phyloP scores from a whole-genome alignment of 2,888 invertebrate species.

The Drosophila phalerata region DNA sequence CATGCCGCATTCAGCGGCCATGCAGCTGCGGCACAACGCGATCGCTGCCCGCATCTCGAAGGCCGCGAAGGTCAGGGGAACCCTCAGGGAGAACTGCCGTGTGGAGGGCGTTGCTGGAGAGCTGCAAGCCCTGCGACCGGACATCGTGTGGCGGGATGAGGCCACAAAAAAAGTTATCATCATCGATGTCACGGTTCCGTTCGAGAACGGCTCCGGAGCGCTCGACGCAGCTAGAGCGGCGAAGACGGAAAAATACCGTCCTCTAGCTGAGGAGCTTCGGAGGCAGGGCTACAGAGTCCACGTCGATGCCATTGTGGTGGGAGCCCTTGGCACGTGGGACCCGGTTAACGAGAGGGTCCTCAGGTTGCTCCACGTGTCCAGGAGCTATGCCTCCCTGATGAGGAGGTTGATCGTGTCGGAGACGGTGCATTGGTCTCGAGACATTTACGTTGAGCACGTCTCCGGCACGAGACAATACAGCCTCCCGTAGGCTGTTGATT shows the following conservation, averaged over 20 bases:
- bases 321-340: not conserved
- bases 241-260: not conserved
- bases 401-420: not conserved
- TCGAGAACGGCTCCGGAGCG: not conserved
- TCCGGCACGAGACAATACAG: not conserved
- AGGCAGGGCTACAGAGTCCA: not conserved
- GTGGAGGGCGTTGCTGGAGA: not conserved
- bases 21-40: not conserved
- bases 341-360: not conserved
- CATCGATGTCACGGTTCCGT: not conserved
- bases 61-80: not conserved
- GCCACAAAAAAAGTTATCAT: not conserved
- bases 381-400: not conserved
- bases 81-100: not conserved
- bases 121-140: not conserved
- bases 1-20: not conserved
- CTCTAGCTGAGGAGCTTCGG: not conserved
- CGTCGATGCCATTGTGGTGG: not conserved
- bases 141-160: not conserved
- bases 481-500: too few relatives aligned
- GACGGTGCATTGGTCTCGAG: not conserved
- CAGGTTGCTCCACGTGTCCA: not conserved
- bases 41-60: slow-evolving; percentile 1
- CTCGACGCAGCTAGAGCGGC: not conserved
- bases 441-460: not conserved